A percentile compares a stretch with the other conserved stretches of the same genome.
Evolutionary conservation across 1,140 invertebrate species (phyloP).

Genomic region (Stegodyphus mimosarum): DNA sequence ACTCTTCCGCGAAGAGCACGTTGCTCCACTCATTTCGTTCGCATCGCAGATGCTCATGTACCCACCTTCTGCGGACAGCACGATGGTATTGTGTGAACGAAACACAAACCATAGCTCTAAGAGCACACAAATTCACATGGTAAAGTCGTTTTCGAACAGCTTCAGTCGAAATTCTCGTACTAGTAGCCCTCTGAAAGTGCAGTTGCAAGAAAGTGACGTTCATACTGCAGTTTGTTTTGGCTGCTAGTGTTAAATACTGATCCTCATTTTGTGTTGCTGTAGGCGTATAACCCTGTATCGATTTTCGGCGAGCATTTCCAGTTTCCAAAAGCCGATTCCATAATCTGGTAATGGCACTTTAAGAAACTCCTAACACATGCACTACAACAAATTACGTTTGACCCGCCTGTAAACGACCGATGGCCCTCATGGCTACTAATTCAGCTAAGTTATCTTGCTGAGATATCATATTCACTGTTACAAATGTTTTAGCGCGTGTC

Average conservation of each 20-base stretch:
- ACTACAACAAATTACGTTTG: too few species aligned
- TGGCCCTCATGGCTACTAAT: not conserved
- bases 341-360: not conserved
- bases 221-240: not conserved
- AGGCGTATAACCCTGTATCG: not conserved
- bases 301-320: not conserved
- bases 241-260: conserved; percentile 1
- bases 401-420: not conserved
- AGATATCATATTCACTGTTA: too few species aligned
- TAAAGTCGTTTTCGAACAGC: not conserved
- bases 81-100: not conserved
- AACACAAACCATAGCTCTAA: too few species aligned
- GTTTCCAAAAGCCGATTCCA: not conserved
- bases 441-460: not conserved
- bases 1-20: not conserved
- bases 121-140: not conserved
- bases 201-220: conserved; percentile 3
- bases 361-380: too few species aligned
- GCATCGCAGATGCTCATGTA: not conserved
- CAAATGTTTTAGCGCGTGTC: too few species aligned
- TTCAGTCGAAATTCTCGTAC: not conserved
- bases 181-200: not conserved
- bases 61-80: not conserved
- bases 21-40: not conserved
- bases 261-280: conserved; percentile 9